Conservation (phyloP, 30 jellyfish, hydroid and myxozoan genomes). For the Chrysaora quinquecirrha region DNA sequence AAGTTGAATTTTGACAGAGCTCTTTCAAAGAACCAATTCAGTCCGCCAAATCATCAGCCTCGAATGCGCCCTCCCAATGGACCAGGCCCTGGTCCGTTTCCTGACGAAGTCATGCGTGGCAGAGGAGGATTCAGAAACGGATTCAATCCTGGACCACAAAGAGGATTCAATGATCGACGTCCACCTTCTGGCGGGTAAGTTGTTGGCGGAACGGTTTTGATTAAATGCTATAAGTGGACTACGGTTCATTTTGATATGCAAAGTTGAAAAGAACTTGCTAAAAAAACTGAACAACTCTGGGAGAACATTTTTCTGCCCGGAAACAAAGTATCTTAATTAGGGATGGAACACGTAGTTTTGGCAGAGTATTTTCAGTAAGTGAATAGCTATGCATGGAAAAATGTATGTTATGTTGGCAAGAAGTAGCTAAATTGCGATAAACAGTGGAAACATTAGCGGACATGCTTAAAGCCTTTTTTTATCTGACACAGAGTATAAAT, state of each 20-base stretch:
- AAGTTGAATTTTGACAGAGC: slow-evolving; percentile 65
- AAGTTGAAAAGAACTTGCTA: too few relatives aligned
- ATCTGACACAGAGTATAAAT: too few relatives aligned
- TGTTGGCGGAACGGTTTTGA: not conserved
- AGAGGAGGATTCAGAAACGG: slow-evolving; percentile 64
- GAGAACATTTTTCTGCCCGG: too few relatives aligned
- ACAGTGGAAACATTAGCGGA: too few relatives aligned
- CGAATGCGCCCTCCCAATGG: slow-evolving; percentile 58
- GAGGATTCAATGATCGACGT: slow-evolving; percentile 70
- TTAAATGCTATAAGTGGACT: not conserved
- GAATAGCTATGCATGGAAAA: too few relatives aligned
- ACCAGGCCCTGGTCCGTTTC: slow-evolving; percentile 19
- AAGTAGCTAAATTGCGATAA: too few relatives aligned
- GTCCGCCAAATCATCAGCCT: slow-evolving; percentile 58
- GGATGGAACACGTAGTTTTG: too few relatives aligned
- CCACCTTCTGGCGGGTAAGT: slow-evolving; percentile 64
- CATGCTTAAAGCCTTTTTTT: too few relatives aligned
- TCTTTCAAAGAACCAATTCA: slow-evolving; percentile 54
- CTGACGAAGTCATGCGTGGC: slow-evolving; percentile 59
- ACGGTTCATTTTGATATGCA: not conserved
- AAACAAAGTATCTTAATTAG: too few relatives aligned
- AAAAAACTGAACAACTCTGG: too few relatives aligned
- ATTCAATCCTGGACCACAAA: slow-evolving; percentile 52
- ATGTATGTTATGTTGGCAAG: too few relatives aligned
- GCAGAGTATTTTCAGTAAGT: too few relatives aligned